A percentile compares a stretch with the other conserved stretches of the same genome.
phyloP scores from a whole-genome alignment of 1,140 invertebrate species.

The Ostrea edulis region DNA sequence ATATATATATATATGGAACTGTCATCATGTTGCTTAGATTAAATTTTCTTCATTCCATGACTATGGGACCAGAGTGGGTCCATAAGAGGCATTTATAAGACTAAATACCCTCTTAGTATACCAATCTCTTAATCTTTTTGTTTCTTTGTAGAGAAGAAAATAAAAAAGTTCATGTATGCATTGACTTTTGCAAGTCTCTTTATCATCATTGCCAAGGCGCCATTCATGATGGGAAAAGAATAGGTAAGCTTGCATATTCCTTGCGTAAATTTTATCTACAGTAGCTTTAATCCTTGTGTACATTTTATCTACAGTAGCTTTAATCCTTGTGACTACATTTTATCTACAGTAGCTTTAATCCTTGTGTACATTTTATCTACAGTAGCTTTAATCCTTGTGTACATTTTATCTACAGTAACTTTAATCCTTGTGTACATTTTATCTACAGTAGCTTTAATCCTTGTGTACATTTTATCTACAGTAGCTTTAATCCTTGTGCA shows the following conservation, averaged over 20 bases:
- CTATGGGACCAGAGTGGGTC: no score
- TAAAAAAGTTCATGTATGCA: constrained; percentile 76
- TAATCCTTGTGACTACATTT: background rate
- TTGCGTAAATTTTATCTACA: background rate
- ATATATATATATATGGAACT: no score
- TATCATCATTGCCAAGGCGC: constrained; percentile 76
- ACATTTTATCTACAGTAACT: no score
- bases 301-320: no score
- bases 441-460: no score
- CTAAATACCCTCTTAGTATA: background rate
- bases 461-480: background rate
- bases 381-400: background rate
- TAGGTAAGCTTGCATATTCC: constrained; percentile 67
- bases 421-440: background rate
- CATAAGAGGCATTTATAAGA: no score
- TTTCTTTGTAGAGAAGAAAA: constrained; percentile 59
- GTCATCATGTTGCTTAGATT: no score
- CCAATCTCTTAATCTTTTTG: background rate
- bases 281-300: background rate
- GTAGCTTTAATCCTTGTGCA: background rate
- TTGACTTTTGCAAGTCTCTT: constrained; percentile 75
- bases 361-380: background rate
- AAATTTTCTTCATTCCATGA: no score
- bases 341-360: no score
- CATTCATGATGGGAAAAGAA: constrained; percentile 69